phyloP scores from a whole-genome alignment of 2,797 vertebrate species.

The Sebastes elongatus region DNA sequence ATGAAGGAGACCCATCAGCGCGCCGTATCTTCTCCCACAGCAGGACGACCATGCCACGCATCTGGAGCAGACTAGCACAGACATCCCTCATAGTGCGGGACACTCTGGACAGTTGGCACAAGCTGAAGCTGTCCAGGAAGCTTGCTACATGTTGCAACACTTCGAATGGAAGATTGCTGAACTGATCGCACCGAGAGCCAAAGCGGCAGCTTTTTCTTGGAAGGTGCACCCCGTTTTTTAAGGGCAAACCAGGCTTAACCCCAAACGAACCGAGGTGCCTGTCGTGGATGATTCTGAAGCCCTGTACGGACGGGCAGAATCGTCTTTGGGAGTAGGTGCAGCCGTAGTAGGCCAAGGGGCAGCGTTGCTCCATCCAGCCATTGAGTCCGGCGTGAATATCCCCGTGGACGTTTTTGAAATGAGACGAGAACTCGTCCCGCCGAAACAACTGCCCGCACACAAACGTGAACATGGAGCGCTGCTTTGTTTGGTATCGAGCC shows the following conservation, averaged over 20 bases:
- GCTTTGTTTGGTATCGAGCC: constrained; percentile 97
- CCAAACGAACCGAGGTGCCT: constrained; percentile 95
- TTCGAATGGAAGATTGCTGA: constrained; percentile 95
- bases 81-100: constrained; percentile 96
- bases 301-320: constrained; percentile 96
- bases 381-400: constrained; percentile 99
- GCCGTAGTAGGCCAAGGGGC: constrained; percentile 97
- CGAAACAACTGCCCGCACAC: constrained; percentile 98
- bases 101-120: constrained; percentile 95
- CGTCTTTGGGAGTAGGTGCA: constrained; percentile 97
- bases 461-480: constrained; percentile 99
- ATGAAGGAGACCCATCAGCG: constrained; percentile 88
- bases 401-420: constrained; percentile 99
- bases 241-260: constrained; percentile 88
- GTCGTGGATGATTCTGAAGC: constrained; percentile 96
- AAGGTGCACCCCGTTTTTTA: constrained; percentile 75
- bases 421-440: constrained; percentile 96
- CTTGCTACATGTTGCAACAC: constrained; percentile 93
- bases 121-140: constrained; percentile 96
- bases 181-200: constrained; percentile 84
- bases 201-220: constrained; percentile 73
- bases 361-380: constrained; percentile 99
- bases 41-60: constrained; percentile 97
- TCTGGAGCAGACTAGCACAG: constrained; percentile 94
- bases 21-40: constrained; percentile 92